Conservation (phyloP, 1,140 invertebrate species). For the Adelges cooleyi region DNA sequence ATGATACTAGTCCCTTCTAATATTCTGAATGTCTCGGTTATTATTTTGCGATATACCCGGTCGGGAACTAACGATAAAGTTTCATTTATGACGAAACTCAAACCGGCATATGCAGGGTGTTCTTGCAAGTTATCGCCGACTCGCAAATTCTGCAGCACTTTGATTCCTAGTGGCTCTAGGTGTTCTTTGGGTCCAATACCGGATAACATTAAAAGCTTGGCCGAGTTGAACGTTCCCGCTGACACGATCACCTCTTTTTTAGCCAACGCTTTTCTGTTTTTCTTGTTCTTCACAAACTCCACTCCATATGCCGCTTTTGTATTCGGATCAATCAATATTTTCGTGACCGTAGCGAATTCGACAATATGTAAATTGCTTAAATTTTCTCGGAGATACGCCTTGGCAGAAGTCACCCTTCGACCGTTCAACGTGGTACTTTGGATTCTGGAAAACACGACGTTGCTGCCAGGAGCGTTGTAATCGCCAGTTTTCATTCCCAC, state of each 20-base stretch:
- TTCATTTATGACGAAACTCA: constrained; percentile 52
- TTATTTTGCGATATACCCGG: constrained; percentile 38
- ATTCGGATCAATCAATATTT: constrained; percentile 56
- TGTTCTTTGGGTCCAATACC: constrained; percentile 52
- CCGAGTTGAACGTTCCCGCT: constrained; percentile 48
- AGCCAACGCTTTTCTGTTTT: constrained; percentile 39
- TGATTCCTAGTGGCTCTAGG: constrained; percentile 42
- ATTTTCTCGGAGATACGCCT: constrained; percentile 43
- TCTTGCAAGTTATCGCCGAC: constrained; percentile 73
- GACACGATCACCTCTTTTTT: constrained; percentile 49
- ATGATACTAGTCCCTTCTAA: constrained; percentile 38
- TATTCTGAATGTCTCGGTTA: constrained; percentile 27
- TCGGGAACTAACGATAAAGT: constrained; percentile 36
- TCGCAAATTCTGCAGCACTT: constrained; percentile 50
- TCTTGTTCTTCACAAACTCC: constrained; percentile 42
- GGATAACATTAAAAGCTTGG: constrained; percentile 52
- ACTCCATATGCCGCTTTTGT: constrained; percentile 53
- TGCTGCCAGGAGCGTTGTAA: constrained; percentile 50
- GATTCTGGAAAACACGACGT: constrained; percentile 41
- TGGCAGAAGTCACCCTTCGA: constrained; percentile 44
- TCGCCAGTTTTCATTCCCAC: constrained; percentile 48
- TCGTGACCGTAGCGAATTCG: constrained; percentile 45
- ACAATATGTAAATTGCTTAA: constrained; percentile 54
- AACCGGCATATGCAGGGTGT: constrained; percentile 55
- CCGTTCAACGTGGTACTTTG: constrained; percentile 41